Evolutionary conservation across 2,113 vertebrate genomes (phyloP).

Genomic region (Irena cyanogastra): DNA sequence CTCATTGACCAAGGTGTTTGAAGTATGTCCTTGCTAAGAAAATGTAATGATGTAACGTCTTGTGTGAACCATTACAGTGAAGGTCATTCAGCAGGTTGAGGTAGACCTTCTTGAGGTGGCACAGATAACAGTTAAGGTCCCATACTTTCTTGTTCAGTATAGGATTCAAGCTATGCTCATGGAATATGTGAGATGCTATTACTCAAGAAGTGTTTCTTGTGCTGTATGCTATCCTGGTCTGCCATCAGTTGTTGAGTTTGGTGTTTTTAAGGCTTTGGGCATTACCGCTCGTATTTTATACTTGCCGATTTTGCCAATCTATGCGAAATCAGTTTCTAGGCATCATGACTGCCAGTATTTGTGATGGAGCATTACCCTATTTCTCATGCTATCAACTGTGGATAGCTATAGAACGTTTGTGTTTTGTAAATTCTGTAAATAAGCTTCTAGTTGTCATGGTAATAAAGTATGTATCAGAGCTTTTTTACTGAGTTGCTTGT

Average conservation of each 20-base stretch:
- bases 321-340: conserved; percentile 13
- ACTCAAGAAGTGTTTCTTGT: conserved; percentile 46
- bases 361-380: conserved; percentile 40
- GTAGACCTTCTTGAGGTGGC: conserved; percentile 33
- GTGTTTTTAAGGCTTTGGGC: conserved; percentile 32
- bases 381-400: conserved; percentile 40
- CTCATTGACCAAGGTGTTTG: conserved; percentile 62
- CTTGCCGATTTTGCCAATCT: neutral
- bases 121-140: conserved; percentile 23
- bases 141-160: neutral
- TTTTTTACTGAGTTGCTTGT: conserved; percentile 63
- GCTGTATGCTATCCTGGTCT: conserved; percentile 42
- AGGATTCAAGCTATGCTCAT: conserved; percentile 28
- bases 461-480: conserved; percentile 60
- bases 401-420: conserved; percentile 53
- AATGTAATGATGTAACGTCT: conserved; percentile 60
- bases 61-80: conserved; percentile 59
- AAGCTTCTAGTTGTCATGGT: conserved; percentile 63
- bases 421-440: conserved; percentile 64
- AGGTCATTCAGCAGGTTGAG: conserved; percentile 47
- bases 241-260: conserved; percentile 37
- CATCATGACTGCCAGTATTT: conserved; percentile 43
- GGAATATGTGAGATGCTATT: conserved; percentile 39
- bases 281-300: neutral
- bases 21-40: conserved; percentile 66